A percentile compares a stretch with the other conserved stretches of the same genome.
phyloP scores from a whole-genome alignment of 2,888 invertebrate species.

The Halocaridina rubra region DNA sequence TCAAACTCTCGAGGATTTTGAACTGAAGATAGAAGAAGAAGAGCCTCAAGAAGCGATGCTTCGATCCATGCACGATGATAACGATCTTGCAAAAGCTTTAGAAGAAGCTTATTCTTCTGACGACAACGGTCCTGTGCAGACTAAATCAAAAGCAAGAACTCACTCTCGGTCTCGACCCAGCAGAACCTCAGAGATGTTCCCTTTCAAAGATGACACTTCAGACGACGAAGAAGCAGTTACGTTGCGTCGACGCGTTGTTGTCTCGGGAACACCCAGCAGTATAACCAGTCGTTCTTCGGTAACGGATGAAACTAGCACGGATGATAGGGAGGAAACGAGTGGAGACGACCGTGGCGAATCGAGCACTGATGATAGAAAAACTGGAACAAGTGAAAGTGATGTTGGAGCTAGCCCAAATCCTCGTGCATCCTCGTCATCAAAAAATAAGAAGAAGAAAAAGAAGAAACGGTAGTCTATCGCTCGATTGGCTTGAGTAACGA shows the following conservation, averaged over 20 bases:
- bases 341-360: slow-evolving; percentile 49
- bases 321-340: slow-evolving; percentile 44
- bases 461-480: slow-evolving; percentile 49
- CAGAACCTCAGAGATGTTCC: slow-evolving; percentile 53
- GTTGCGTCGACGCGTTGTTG: slow-evolving; percentile 24
- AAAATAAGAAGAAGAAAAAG: slow-evolving; percentile 56
- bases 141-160: background rate
- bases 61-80: slow-evolving; percentile 50
- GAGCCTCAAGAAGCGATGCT: slow-evolving; percentile 32
- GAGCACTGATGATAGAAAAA: slow-evolving; percentile 46
- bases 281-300: slow-evolving; percentile 13
- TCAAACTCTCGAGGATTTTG: slow-evolving; percentile 45
- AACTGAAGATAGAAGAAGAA: slow-evolving; percentile 34
- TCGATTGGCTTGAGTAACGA: background rate
- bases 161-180: slow-evolving; percentile 22
- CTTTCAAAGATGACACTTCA: slow-evolving; percentile 51
- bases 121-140: slow-evolving; percentile 25
- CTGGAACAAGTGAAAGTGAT: slow-evolving; percentile 54
- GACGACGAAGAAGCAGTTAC: slow-evolving; percentile 37
- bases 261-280: slow-evolving; percentile 6
- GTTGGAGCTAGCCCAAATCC: slow-evolving; percentile 54
- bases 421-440: slow-evolving; percentile 13
- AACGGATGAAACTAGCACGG: slow-evolving; percentile 39
- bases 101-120: slow-evolving; percentile 57
- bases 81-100: slow-evolving; percentile 49